Evolutionary conservation across 2,888 invertebrate species (phyloP).

Genomic region (Tachina lurida): DNA sequence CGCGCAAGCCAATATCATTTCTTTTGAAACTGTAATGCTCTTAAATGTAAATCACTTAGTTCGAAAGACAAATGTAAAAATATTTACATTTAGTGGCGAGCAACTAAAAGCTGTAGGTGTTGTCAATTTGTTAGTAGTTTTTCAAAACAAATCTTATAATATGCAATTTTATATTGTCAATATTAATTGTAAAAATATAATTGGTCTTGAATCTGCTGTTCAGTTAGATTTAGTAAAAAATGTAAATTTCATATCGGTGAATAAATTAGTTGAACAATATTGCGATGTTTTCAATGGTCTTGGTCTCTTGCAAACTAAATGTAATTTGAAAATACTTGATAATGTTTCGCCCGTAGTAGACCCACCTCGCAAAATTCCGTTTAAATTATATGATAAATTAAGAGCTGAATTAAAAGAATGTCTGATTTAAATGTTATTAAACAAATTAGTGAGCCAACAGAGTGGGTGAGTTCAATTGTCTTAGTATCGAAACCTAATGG

Average conservation of each 20-base stretch:
- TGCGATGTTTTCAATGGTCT: constrained; percentile 55
- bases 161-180: constrained; percentile 28
- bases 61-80: constrained; percentile 26
- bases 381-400: constrained; percentile 48
- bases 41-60: not conserved
- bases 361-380: constrained; percentile 60
- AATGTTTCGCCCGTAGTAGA: constrained; percentile 50
- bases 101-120: constrained; percentile 44
- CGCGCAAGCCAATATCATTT: constrained; percentile 25
- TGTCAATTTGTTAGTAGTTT: constrained; percentile 26
- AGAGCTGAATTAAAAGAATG: constrained; percentile 62
- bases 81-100: constrained; percentile 66
- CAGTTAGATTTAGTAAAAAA: constrained; percentile 15
- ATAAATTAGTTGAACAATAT: constrained; percentile 59
- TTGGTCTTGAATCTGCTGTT: constrained; percentile 50
- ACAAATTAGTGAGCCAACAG: too few relatives aligned
- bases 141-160: constrained; percentile 43
- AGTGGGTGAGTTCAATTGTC: too few relatives aligned
- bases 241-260: constrained; percentile 28
- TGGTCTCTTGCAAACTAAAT: constrained; percentile 52
- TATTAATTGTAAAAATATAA: not conserved
- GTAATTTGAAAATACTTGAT: constrained; percentile 44
- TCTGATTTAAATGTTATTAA: constrained; percentile 56
- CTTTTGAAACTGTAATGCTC: not conserved
- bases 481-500: too few relatives aligned